A percentile compares a stretch with the other conserved stretches of the same genome.
phyloP scores from a whole-genome alignment of 2,797 vertebrate genomes.

The Margarornis squamiger region DNA sequence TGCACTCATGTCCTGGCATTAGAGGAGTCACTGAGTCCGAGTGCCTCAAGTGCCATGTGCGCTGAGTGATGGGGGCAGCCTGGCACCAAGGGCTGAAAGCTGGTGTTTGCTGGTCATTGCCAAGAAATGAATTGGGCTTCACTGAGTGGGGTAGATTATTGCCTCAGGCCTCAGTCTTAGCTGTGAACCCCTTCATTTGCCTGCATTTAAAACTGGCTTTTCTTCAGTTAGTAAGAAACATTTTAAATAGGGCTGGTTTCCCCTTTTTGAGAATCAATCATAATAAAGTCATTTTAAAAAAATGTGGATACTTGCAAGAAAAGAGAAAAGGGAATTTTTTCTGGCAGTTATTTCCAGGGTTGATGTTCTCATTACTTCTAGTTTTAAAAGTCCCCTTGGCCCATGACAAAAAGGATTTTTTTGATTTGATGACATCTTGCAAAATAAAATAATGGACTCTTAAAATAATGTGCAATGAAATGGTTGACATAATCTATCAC shows the following conservation, averaged over 20 bases:
- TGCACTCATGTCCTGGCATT: neutral
- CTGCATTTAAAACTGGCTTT: neutral
- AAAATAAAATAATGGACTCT: constrained; percentile 42
- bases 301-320: neutral
- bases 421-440: neutral
- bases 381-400: constrained; percentile 14
- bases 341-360: neutral
- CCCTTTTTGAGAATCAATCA: constrained; percentile 10
- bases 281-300: neutral
- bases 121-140: neutral
- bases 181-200: neutral
- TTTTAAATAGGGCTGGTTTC: neutral
- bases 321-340: constrained; percentile 2
- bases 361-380: neutral
- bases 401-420: neutral
- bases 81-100: neutral
- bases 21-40: accelerated
- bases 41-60: accelerated
- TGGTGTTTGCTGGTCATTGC: neutral
- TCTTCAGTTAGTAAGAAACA: neutral
- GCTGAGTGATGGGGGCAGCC: accelerated
- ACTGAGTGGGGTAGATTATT: neutral
- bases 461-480: neutral
- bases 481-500: neutral
- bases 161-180: neutral